Conservation (phyloP, 1,140 invertebrate species). For the Halesus radiatus region DNA sequence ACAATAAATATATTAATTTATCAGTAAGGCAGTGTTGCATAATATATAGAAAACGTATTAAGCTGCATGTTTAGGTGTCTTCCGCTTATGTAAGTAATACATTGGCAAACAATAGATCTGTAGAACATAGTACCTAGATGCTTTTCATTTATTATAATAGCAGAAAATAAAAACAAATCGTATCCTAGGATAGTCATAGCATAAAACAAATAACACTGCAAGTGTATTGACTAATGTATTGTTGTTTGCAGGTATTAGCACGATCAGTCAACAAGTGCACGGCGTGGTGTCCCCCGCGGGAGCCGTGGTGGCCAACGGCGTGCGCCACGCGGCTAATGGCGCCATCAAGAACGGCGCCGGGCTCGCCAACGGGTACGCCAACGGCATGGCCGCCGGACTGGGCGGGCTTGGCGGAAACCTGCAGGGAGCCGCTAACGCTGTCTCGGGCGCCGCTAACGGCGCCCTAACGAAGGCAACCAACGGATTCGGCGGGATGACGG, state of each 20-base stretch:
- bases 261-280: conserved; percentile 55
- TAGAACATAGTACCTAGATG: too few relatives aligned
- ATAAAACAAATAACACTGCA: too few relatives aligned
- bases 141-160: too few relatives aligned
- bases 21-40: too few relatives aligned
- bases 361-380: conserved; percentile 47
- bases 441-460: conserved; percentile 41
- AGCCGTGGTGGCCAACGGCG: conserved; percentile 39
- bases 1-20: too few relatives aligned
- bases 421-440: conserved; percentile 20
- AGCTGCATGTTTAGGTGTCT: too few relatives aligned
- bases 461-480: conserved; percentile 33
- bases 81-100: too few relatives aligned
- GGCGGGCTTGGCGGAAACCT: background rate
- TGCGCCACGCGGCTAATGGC: conserved; percentile 51
- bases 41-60: too few relatives aligned
- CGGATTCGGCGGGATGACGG: conserved; percentile 47
- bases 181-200: too few relatives aligned
- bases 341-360: conserved; percentile 32
- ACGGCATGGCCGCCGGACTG: conserved; percentile 15
- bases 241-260: conserved; percentile 47
- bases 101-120: too few relatives aligned
- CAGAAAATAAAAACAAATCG: too few relatives aligned
- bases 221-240: too few relatives aligned
- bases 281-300: conserved; percentile 4